Evolutionary conservation across 2,888 invertebrate species (phyloP), one percentile per base, ranked within the genome.

Genomic region (Falcaria lacertinaria): DNA sequence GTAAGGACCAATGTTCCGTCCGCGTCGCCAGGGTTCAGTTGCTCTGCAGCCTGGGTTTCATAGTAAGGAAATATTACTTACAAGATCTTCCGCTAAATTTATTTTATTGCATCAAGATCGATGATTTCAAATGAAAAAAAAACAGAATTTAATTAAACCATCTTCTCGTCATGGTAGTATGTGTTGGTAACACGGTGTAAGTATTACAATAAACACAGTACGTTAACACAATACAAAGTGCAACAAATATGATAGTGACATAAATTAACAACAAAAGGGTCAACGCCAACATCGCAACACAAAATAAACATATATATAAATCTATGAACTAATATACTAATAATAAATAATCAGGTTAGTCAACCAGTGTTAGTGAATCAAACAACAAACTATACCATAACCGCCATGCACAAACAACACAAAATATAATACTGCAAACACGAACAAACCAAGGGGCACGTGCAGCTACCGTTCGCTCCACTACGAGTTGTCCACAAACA

Each of bases 1-100:
- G 52, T 54, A 47, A 52, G 49, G 41, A 60, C 72, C 54, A 72
- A 64, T 61, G 69, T 48, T 37, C n/a, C n/a, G n/a, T n/a, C n/a
- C n/a, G 54, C 56, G 45, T 68, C 71, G 44, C 56, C 60, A 41
- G 67, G 38, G 49, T 64, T 87, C 73, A 90, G 76, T 89, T 89
- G 86, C 86, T 89, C 88, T 87, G 90, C 70, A 89, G 78, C 75
- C 90, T 90, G 74, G 52, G 52, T 48, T 48, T 47, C 16, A 53
- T 16, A 36, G 44, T 42, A 39, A 35, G n/a, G n/a, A 38, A 48
- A 47, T 42, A 25, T 43, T 25, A 11, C 7, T 11, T 11, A 28
- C 28, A 28, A 7, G 11, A n/a, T n/a, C n/a, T n/a, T n/a, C n/a
- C n/a, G n/a, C n/a, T n/a, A n/a, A n/a, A n/a, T n/a, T n/a, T n/a